These are phyloP conservation scores for Montifringilla adamsi DNA, from an alignment of 2,113 vertebrate genomes.

Conservation along the genomic window DNA sequence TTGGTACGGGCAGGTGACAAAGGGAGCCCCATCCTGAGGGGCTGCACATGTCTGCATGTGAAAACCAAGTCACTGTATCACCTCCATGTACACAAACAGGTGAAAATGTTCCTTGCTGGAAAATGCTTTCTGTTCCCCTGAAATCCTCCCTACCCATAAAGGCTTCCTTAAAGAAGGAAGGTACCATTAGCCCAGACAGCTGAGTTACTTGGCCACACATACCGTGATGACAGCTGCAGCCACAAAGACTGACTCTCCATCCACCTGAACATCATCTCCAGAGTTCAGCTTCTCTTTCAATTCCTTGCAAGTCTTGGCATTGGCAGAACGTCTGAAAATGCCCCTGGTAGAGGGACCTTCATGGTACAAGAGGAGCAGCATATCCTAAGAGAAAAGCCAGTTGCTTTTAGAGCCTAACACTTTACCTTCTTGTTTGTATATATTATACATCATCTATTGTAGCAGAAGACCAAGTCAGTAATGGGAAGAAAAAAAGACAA, in stretches of 20 bases:
- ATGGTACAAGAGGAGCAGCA: slow-evolving; percentile 76
- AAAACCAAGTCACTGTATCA: not conserved
- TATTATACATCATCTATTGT: not conserved
- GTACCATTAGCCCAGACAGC: not conserved
- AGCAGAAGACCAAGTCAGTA: not conserved
- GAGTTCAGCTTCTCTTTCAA: slow-evolving; percentile 79
- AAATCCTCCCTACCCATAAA: not conserved
- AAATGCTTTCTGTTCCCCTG: not conserved
- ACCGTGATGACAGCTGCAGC: slow-evolving; percentile 81
- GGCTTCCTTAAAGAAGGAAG: not conserved
- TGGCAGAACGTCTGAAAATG: slow-evolving; percentile 81
- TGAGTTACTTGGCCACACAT: not conserved
- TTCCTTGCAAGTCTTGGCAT: slow-evolving; percentile 79
- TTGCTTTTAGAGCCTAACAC: not conserved
- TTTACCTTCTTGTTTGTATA: not conserved
- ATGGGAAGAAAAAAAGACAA: not conserved
- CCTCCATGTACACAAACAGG: not conserved
- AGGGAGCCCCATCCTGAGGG: not conserved
- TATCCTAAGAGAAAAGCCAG: slow-evolving; percentile 62
- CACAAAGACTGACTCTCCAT: slow-evolving; percentile 78
- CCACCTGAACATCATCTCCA: slow-evolving; percentile 70
- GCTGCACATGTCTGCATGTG: not conserved
- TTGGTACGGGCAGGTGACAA: not conserved
- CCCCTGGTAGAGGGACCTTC: slow-evolving; percentile 76
- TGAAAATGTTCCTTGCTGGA: not conserved